phyloP scores from a whole-genome alignment of 2,113 vertebrate genomes.

The Leptodactylus fuscus region DNA sequence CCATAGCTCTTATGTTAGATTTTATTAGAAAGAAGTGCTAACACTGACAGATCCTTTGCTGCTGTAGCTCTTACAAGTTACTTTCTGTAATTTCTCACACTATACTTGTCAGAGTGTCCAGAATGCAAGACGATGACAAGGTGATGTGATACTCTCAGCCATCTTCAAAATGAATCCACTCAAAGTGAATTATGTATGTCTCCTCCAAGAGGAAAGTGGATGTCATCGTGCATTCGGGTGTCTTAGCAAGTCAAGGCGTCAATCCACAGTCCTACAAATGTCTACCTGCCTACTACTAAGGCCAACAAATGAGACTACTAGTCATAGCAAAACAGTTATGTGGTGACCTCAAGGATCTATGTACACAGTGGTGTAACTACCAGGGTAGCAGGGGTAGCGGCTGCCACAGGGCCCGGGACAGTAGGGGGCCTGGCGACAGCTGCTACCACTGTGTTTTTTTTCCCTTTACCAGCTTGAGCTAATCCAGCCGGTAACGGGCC shows the following conservation, averaged over 20 bases:
- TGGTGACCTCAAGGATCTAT: too few species aligned
- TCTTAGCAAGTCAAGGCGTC: neutral
- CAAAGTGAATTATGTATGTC: conserved; percentile 12
- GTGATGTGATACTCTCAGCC: conserved; percentile 14
- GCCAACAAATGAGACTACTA: neutral
- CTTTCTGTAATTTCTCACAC: conserved; percentile 35
- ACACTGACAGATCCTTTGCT: conserved; percentile 37
- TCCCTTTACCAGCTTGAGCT: too few species aligned
- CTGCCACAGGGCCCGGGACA: too few species aligned
- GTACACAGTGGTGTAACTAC: too few species aligned
- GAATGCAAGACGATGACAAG: neutral
- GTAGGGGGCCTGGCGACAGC: too few species aligned
- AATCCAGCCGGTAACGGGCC: too few species aligned
- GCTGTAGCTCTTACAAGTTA: conserved; percentile 6
- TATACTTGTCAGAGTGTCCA: conserved; percentile 32
- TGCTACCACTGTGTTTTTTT: too few species aligned
- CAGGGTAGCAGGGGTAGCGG: too few species aligned
- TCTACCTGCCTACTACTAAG: neutral
- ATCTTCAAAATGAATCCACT: conserved; percentile 12
- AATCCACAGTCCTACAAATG: too few species aligned
- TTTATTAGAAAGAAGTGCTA: conserved; percentile 29
- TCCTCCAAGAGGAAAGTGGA: neutral
- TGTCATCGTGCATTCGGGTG: neutral
- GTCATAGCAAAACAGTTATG: neutral
- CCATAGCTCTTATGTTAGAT: conserved; percentile 12